Evolutionary conservation across 2,888 invertebrate genomes (phyloP).

Genomic region (Melanargia galathea): DNA sequence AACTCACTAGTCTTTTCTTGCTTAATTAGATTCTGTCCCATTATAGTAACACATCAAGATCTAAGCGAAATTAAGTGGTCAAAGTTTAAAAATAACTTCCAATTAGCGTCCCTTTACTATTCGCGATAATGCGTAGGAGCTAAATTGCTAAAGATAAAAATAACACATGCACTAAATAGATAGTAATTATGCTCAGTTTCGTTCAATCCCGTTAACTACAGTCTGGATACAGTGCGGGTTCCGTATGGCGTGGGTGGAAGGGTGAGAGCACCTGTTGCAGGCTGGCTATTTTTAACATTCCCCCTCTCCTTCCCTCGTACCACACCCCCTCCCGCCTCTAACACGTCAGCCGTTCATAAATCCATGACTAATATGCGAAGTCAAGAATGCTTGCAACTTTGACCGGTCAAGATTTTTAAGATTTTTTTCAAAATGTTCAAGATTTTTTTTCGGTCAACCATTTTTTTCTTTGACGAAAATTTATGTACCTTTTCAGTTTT

Average conservation of each 20-base stretch:
- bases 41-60: too few relatives aligned
- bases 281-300: slow-evolving; percentile 66
- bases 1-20: too few relatives aligned
- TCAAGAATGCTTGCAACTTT: slow-evolving; percentile 42
- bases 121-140: neutral
- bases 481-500: too few relatives aligned
- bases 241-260: slow-evolving; percentile 48
- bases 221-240: slow-evolving; percentile 36
- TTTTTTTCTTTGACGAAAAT: too few relatives aligned
- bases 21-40: too few relatives aligned
- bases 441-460: too few relatives aligned
- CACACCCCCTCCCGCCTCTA: slow-evolving; percentile 46
- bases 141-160: slow-evolving; percentile 16
- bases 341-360: slow-evolving; percentile 67
- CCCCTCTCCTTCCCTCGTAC: slow-evolving; percentile 44
- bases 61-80: neutral
- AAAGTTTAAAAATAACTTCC: neutral
- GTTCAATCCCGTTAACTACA: slow-evolving; percentile 31
- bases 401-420: slow-evolving; percentile 35
- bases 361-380: slow-evolving; percentile 75
- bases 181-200: slow-evolving; percentile 22
- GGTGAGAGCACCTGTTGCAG: slow-evolving; percentile 73
- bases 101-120: slow-evolving; percentile 1
- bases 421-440: too few relatives aligned
- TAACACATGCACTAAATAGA: slow-evolving; percentile 24